These are phyloP conservation scores for Melinopterus prodromus DNA, from an alignment of 2,888 invertebrate genomes.

Conservation along the genomic window DNA sequence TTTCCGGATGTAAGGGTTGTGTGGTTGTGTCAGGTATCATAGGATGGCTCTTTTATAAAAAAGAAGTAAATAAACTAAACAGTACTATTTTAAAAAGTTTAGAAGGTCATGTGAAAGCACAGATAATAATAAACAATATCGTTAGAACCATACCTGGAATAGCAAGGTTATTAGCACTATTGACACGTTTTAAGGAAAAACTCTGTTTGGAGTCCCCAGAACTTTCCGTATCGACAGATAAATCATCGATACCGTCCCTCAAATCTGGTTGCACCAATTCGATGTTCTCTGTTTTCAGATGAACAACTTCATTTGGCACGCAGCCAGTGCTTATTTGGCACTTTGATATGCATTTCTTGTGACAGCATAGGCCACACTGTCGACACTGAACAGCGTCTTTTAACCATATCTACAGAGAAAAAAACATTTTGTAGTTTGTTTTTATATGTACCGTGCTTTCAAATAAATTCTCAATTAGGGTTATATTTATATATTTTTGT, in stretches of 20 bases:
- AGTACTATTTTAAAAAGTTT: too few relatives aligned
- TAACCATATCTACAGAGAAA: conserved; percentile 82
- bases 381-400: conserved; percentile 95
- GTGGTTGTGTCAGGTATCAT: too few relatives aligned
- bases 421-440: neutral
- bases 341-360: conserved; percentile 93
- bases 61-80: too few relatives aligned
- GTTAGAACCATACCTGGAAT: conserved; percentile 64
- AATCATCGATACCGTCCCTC: conserved; percentile 59
- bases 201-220: conserved; percentile 53
- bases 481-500: too few relatives aligned
- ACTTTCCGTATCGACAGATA: conserved; percentile 43
- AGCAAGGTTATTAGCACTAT: conserved; percentile 74
- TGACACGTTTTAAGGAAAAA: conserved; percentile 71
- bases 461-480: too few relatives aligned
- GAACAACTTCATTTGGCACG: conserved; percentile 44
- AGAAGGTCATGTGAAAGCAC: neutral
- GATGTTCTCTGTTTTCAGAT: conserved; percentile 46
- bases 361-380: conserved; percentile 90
- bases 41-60: too few relatives aligned
- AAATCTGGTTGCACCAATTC: conserved; percentile 60
- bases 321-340: conserved; percentile 80
- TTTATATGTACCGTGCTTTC: neutral
- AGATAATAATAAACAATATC: neutral
- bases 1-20: too few relatives aligned